These are phyloP conservation scores for Euplagia quadripunctaria DNA, from an alignment of 2,888 invertebrate genomes.

Conservation along the genomic window DNA sequence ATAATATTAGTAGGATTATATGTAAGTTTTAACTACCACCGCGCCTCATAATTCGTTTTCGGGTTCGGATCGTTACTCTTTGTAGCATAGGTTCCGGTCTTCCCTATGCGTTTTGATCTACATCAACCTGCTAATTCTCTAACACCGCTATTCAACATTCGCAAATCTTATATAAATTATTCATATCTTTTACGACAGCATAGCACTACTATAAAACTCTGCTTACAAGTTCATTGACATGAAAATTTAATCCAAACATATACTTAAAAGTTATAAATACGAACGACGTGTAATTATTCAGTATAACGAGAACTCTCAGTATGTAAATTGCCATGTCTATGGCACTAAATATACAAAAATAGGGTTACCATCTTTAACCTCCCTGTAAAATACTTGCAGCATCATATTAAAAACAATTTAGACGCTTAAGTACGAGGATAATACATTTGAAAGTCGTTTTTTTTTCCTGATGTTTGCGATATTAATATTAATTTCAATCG, in stretches of 20 bases:
- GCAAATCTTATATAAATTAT: constrained; percentile 1
- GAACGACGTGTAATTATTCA: constrained; percentile 21
- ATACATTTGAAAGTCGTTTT: no score
- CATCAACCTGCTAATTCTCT: background rate
- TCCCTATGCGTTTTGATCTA: background rate
- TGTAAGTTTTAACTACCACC: no score
- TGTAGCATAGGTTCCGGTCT: background rate
- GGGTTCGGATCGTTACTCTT: background rate
- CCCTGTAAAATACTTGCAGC: background rate
- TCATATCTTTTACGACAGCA: background rate
- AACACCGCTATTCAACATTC: background rate
- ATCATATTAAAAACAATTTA: background rate
- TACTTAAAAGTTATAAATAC: constrained; percentile 22
- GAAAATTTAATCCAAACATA: constrained; percentile 12
- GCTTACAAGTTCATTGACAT: constrained; percentile 21
- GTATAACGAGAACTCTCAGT: constrained; percentile 12
- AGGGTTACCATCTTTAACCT: background rate
- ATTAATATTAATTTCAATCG: no score
- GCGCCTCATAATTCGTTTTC: background rate
- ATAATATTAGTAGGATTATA: no score
- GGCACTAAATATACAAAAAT: constrained; percentile 4
- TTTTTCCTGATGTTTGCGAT: no score
- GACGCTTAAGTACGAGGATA: background rate
- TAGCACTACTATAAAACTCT: constrained; percentile 6
- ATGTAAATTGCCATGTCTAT: constrained; percentile 16